phyloP scores from a whole-genome alignment of 2,888 invertebrate genomes.

The Ethmia dodecea region DNA sequence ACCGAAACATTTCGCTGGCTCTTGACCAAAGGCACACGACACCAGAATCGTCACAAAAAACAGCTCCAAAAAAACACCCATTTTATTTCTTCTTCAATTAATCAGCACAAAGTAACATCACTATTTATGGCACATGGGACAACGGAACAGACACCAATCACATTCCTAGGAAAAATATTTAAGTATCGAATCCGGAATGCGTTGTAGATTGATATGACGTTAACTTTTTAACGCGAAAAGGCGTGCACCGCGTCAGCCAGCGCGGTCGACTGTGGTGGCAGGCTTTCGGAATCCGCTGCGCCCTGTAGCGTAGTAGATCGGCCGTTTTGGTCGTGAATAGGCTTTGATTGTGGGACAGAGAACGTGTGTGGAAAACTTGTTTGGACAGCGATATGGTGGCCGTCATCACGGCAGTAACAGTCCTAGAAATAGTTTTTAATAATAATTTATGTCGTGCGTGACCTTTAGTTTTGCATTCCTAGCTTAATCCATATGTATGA shows the following conservation, averaged over 20 bases:
- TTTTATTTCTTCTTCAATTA: slow-evolving; percentile 32
- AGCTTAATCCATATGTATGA: too few relatives aligned
- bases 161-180: slow-evolving; percentile 48
- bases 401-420: slow-evolving; percentile 19
- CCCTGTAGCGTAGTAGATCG: slow-evolving; percentile 19
- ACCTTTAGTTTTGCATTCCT: too few relatives aligned
- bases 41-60: slow-evolving; percentile 63
- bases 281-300: slow-evolving; percentile 6
- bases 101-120: slow-evolving; percentile 25
- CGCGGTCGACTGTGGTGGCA: slow-evolving; percentile 61
- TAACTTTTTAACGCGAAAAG: slow-evolving; percentile 28
- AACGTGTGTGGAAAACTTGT: slow-evolving; percentile 64
- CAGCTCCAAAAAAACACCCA: slow-evolving; percentile 61
- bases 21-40: slow-evolving; percentile 66
- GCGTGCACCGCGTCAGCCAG: slow-evolving; percentile 57
- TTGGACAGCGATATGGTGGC: slow-evolving; percentile 39
- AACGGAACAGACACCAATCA: slow-evolving; percentile 42
- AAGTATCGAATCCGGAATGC: slow-evolving; percentile 43
- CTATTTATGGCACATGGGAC: slow-evolving; percentile 62
- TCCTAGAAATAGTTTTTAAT: too few relatives aligned
- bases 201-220: slow-evolving; percentile 36
- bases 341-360: slow-evolving; percentile 63
- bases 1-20: slow-evolving; percentile 77
- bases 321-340: slow-evolving; percentile 26
- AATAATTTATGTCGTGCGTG: too few relatives aligned